Evolutionary conservation across 2,113 vertebrate genomes (phyloP), one percentile per base, ranked within the genome.

Genomic region (Callipepla squamata): DNA sequence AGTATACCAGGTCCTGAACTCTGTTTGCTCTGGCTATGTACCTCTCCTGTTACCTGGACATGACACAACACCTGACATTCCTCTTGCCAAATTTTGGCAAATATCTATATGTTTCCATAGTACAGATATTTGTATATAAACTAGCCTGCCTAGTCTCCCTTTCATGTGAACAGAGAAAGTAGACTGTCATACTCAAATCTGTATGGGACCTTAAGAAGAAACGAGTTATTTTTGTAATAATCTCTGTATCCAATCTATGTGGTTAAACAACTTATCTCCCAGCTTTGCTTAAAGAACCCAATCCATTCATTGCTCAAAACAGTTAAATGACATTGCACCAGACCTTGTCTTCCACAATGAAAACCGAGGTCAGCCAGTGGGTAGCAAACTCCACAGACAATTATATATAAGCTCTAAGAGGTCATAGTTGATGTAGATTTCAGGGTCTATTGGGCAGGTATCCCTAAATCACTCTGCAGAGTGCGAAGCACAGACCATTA

Each of bases 181-280:
- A 70, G 3, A 18, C 3, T 34, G 0, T 70, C 2, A 1, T n/a
- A 22, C 8, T 3, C 50, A 70, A 79, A 76, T 0, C n/a, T 36
- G 16, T 23, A 72, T 8, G 8, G 8, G 32, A 67, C 19, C 32
- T 85, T 77, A 57, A 20, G 26, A 88, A 84, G 34, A 14, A 45
- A 8, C 12, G 11, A 66, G 18, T 30, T 58, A 23, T 42, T 66
- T 65, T 69, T 58, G 1, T 22, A 50, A 67, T 18, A 51, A 36
- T 63, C 25, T n/a, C 28, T 61, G 9, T 38, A 14, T 42, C 70
- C 9, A 65, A 15, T 16, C 26, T 75, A 32, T 28, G 25, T 34
- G 17, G 45, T 44, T 32, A 66, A 62, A 72, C 53, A 57, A 57
- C 17, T 81, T 19, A 26, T 4, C 1, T 63, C 86, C 57, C 38